Percentiles rank a stretch among this genome's conserved stretches.
Evolutionary conservation across 2,797 vertebrate species (phyloP).

Genomic region (Ammospiza maritima): DNA sequence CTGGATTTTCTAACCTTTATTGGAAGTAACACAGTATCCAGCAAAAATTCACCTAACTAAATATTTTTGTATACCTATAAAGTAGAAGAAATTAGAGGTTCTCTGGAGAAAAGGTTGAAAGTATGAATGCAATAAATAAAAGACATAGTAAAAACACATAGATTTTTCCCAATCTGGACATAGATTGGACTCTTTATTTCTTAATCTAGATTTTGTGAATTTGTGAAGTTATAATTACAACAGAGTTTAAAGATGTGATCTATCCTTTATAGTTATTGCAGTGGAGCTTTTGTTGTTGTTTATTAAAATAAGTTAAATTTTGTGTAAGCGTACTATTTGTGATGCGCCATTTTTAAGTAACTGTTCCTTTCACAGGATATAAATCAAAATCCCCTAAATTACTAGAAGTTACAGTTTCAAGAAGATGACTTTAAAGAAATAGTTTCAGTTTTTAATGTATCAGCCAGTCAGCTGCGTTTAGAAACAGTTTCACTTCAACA

Average conservation of each 20-base stretch:
- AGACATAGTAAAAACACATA: not conserved
- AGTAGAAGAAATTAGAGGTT: not conserved
- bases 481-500: not conserved
- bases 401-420: not conserved
- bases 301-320: not conserved
- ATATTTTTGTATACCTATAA: not conserved
- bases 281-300: not conserved
- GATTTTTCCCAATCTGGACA: not conserved
- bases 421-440: not conserved
- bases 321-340: not conserved
- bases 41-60: not conserved
- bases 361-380: not conserved
- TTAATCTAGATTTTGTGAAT: not conserved
- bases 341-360: not conserved
- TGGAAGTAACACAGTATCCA: not conserved
- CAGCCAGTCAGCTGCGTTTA: not conserved
- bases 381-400: not conserved
- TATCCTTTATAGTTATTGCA: not conserved
- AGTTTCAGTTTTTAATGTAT: not conserved
- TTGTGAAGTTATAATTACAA: not conserved
- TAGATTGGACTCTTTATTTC: not conserved
- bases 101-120: not conserved
- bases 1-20: not conserved
- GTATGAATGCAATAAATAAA: not conserved
- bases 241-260: not conserved